These are phyloP conservation scores for Plecotus auritus DNA, from an alignment of 2,113 vertebrate genomes.

Conservation along the genomic window DNA sequence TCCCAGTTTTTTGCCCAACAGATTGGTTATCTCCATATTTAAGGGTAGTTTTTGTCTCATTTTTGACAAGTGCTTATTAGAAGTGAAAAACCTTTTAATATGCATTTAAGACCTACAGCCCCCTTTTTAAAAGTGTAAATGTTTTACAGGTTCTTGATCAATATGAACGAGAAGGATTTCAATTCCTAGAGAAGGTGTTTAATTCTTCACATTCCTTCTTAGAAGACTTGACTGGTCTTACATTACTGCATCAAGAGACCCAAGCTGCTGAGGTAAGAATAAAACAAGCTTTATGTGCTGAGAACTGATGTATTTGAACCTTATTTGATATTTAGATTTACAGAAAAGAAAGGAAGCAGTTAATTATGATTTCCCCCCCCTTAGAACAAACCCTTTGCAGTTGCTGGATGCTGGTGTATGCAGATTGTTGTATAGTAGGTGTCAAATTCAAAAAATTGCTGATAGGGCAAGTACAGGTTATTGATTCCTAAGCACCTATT, in stretches of 20 bases:
- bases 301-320: background rate
- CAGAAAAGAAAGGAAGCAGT: background rate
- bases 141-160: constrained; percentile 92
- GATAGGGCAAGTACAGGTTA: background rate
- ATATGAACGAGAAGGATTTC: constrained; percentile 93
- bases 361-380: background rate
- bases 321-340: background rate
- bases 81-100: constrained; percentile 24
- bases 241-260: constrained; percentile 96
- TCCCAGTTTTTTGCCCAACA: background rate
- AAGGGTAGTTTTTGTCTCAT: background rate
- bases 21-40: background rate
- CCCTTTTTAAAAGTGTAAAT: background rate
- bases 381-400: background rate
- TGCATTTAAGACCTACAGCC: background rate
- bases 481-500: background rate
- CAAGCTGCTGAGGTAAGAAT: constrained; percentile 95
- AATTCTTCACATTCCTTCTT: constrained; percentile 99
- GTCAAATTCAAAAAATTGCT: background rate
- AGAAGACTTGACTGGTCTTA: constrained; percentile 97
- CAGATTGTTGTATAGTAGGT: background rate
- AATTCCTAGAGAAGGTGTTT: constrained; percentile 95
- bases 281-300: background rate
- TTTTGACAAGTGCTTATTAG: background rate
- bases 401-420: background rate